A percentile compares a stretch with the other conserved stretches of the same genome.
Evolutionary conservation across 2,113 vertebrate species (phyloP).

Genomic region (Struthidea cinerea): DNA sequence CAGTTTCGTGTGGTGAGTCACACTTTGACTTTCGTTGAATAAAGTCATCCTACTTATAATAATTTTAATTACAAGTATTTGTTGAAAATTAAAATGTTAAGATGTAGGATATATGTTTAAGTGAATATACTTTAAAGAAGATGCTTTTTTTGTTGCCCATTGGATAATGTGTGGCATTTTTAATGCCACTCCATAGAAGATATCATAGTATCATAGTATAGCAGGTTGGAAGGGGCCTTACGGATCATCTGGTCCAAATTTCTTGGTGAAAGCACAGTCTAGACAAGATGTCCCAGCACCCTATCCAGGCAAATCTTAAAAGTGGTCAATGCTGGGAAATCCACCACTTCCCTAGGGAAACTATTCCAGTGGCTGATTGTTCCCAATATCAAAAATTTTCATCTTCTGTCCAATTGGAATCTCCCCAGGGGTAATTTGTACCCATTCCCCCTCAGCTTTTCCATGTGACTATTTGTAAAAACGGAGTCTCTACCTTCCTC

Average conservation of each 20-base stretch:
- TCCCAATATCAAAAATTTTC: not conserved
- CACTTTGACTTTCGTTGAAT: not conserved
- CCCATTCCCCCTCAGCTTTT: not conserved
- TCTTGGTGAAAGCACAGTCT: not conserved
- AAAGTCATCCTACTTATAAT: not conserved
- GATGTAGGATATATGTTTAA: not conserved
- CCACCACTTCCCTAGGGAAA: not conserved
- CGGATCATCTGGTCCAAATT: not conserved
- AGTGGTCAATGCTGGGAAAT: rapidly evolving
- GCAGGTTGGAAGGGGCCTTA: not conserved
- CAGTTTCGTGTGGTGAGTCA: not conserved
- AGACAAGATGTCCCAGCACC: not conserved
- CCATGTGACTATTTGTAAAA: not conserved
- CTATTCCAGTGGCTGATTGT: not conserved
- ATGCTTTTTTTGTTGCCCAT: not conserved
- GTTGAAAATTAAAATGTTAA: not conserved
- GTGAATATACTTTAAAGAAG: not conserved
- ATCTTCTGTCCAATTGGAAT: not conserved
- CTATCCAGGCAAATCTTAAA: not conserved
- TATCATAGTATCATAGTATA: not conserved
- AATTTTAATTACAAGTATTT: not conserved
- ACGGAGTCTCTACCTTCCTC: not conserved
- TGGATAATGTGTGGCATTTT: not conserved
- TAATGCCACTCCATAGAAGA: not conserved
- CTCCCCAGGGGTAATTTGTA: not conserved